Evolutionary conservation across 2,113 vertebrate species (phyloP).

Genomic region (Ammospiza caudacuta): DNA sequence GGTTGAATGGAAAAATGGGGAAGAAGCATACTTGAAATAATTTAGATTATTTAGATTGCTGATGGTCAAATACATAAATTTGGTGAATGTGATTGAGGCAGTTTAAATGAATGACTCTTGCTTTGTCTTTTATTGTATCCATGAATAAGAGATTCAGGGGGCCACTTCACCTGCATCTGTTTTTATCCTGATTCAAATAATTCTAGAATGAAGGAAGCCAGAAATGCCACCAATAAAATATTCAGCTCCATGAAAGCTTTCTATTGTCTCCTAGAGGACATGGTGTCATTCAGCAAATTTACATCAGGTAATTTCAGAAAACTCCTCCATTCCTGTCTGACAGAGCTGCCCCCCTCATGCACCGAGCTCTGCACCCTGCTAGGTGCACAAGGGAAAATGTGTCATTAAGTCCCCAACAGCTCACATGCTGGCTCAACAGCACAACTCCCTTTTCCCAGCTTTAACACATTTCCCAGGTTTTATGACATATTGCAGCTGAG

Average conservation of each 20-base stretch:
- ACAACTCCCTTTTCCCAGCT: neutral
- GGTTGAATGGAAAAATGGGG: neutral
- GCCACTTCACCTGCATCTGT: neutral
- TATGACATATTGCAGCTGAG: neutral
- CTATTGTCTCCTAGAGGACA: neutral
- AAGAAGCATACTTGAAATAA: neutral
- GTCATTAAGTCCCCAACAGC: neutral
- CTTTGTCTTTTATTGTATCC: neutral
- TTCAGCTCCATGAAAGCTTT: neutral
- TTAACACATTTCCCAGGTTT: neutral
- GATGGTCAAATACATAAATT: neutral
- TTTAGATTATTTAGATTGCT: neutral
- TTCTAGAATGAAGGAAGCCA: neutral
- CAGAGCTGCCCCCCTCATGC: neutral
- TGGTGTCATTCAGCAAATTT: neutral
- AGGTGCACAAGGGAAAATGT: neutral
- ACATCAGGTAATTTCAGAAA: neutral
- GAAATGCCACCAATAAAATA: neutral
- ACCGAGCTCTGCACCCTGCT: fast-evolving
- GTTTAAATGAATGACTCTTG: neutral
- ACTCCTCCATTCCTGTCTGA: neutral
- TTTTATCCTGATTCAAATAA: neutral
- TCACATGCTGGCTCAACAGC: neutral
- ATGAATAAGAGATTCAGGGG: neutral
- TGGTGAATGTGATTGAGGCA: neutral